Conservation (phyloP, 2,113 vertebrate genomes). For the Cebus imitator region DNA sequence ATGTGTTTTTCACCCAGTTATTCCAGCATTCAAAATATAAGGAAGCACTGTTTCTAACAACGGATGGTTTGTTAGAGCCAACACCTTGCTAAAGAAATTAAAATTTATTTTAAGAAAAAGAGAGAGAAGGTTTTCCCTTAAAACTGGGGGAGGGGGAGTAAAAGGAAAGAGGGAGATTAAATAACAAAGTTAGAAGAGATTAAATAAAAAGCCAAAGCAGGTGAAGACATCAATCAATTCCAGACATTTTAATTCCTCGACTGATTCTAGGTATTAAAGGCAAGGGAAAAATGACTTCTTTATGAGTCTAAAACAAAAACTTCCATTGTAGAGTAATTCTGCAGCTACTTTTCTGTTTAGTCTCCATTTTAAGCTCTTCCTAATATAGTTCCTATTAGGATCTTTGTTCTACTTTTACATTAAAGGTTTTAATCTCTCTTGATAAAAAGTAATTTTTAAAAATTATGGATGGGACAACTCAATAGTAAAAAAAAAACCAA, state of each 20-base stretch:
- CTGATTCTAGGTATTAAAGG: neutral
- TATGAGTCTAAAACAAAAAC: neutral
- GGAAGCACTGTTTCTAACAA: neutral
- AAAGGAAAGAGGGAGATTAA: neutral
- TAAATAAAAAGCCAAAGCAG: neutral
- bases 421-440: neutral
- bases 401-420: neutral
- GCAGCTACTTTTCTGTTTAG: neutral
- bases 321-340: neutral
- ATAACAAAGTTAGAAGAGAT: neutral
- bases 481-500: neutral
- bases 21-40: slow-evolving; percentile 1
- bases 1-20: neutral
- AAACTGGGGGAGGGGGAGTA: neutral
- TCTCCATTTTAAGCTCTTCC: neutral
- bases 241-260: neutral
- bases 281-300: neutral
- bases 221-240: neutral
- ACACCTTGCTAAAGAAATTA: neutral
- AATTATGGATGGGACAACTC: neutral
- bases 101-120: neutral
- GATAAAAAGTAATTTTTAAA: neutral
- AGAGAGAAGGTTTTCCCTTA: neutral
- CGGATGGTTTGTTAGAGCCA: neutral
- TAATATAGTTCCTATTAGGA: neutral